These are phyloP conservation scores for Malurus melanocephalus DNA, from an alignment of 2,113 vertebrate species.

Conservation along the genomic window DNA sequence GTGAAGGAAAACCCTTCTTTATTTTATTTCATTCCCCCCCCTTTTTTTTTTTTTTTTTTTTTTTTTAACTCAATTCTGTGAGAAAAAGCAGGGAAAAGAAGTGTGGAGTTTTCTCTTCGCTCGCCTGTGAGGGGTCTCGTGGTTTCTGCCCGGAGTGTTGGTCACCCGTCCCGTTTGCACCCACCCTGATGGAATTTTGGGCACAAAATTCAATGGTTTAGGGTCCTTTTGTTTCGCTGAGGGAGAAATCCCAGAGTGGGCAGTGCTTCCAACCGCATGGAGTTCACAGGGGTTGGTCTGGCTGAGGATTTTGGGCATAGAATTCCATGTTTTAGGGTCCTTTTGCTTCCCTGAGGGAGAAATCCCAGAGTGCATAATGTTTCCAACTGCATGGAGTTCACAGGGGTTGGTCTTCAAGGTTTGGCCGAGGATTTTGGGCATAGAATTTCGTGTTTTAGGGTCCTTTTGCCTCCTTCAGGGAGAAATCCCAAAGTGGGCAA, in stretches of 20 bases:
- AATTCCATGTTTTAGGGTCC: too few species aligned
- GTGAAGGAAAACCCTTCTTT: conserved; percentile 69
- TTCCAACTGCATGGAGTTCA: too few species aligned
- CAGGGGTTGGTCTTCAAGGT: too few species aligned
- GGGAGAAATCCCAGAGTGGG: not conserved
- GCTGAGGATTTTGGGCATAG: too few species aligned
- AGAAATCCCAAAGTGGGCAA: too few species aligned
- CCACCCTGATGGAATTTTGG: not conserved
- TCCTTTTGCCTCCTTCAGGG: too few species aligned
- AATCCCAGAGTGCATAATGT: too few species aligned
- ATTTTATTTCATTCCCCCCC: not conserved
- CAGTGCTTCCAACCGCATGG: rapidly evolving
- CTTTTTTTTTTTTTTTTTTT: not conserved
- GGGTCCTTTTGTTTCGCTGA: not conserved
- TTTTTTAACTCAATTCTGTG: conserved; percentile 34
- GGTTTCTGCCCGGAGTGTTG: not conserved
- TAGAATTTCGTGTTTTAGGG: too few species aligned
- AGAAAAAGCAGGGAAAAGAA: conserved; percentile 11
- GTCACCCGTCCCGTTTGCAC: rapidly evolving
- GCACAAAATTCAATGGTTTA: rapidly evolving
- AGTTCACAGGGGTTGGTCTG: not conserved
- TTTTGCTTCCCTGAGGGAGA: too few species aligned
- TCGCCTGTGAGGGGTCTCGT: not conserved
- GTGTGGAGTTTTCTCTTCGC: not conserved
- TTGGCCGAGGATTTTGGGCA: too few species aligned